phyloP scores from a whole-genome alignment of 2,888 invertebrate species.

The Tetramorium bicarinatum region DNA sequence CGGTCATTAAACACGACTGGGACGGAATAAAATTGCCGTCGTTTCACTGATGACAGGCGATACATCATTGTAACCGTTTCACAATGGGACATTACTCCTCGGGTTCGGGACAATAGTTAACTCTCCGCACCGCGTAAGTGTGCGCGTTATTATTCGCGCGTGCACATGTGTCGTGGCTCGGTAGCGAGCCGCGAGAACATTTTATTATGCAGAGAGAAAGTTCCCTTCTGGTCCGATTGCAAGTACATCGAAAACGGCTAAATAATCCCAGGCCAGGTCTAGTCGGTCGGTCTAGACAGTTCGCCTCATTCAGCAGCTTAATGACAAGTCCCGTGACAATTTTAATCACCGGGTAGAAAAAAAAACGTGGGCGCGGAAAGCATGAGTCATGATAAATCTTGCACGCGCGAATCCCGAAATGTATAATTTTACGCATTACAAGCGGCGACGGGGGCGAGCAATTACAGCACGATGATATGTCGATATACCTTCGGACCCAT shows the following conservation, averaged over 20 bases:
- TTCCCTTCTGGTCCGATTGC: background rate
- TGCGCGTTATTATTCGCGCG: conserved; percentile 73
- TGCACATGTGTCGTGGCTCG: conserved; percentile 67
- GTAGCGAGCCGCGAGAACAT: conserved; percentile 39
- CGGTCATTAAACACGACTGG: conserved; percentile 50
- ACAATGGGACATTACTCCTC: conserved; percentile 81
- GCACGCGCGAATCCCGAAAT: no score
- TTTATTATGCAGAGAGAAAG: conserved; percentile 32
- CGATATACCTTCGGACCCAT: background rate
- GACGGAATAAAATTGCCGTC: conserved; percentile 73
- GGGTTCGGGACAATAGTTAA: conserved; percentile 77
- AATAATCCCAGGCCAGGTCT: background rate
- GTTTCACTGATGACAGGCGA: conserved; percentile 71
- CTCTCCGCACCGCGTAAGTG: conserved; percentile 65
- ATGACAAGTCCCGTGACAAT: background rate
- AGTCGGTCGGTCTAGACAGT: background rate
- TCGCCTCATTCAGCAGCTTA: background rate
- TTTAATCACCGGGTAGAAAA: background rate
- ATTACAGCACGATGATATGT: background rate
- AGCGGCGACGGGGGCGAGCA: background rate
- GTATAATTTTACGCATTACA: background rate
- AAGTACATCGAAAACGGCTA: conserved; percentile 7
- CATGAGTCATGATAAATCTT: background rate
- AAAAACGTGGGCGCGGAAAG: background rate
- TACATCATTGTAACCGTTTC: conserved; percentile 79